Conservation (phyloP, 2,113 vertebrate genomes). For the Neogale vison region DNA sequence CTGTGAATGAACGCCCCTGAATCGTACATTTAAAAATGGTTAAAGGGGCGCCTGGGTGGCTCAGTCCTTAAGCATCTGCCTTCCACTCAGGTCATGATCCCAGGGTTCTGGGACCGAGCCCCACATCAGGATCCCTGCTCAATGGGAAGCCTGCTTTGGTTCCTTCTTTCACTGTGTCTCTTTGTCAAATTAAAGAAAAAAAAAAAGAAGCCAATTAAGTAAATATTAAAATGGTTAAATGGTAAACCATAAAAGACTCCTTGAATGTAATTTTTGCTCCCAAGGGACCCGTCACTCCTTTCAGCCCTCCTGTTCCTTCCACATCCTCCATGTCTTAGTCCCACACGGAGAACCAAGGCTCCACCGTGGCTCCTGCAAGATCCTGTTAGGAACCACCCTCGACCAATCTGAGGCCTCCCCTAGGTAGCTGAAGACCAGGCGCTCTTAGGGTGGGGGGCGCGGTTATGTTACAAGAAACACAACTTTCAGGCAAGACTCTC, state of each 20-base stretch:
- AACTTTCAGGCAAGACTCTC: background rate
- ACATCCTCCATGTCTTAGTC: background rate
- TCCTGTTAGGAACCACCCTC: background rate
- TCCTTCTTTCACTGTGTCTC: too few species aligned
- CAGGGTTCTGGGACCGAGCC: too few species aligned
- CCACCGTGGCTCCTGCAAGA: background rate
- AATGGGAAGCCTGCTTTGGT: too few species aligned
- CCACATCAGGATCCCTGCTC: too few species aligned
- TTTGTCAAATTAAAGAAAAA: too few species aligned
- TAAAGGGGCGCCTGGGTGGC: background rate
- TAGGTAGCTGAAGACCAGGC: background rate
- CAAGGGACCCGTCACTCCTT: background rate
- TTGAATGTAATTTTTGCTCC: background rate
- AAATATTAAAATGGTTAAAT: background rate
- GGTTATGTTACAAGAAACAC: background rate
- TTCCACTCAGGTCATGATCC: too few species aligned
- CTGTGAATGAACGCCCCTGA: background rate
- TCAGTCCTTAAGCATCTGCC: too few species aligned
- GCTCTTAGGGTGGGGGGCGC: background rate
- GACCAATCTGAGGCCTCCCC: background rate
- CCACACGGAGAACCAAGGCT: background rate
- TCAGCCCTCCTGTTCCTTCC: background rate
- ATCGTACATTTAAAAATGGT: background rate
- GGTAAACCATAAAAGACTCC: background rate
- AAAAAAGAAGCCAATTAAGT: too few species aligned